A percentile compares a stretch with the other conserved stretches of the same genome.
phyloP scores from a whole-genome alignment of 2,113 vertebrate species.

The Oxygymnocypris stewartii region DNA sequence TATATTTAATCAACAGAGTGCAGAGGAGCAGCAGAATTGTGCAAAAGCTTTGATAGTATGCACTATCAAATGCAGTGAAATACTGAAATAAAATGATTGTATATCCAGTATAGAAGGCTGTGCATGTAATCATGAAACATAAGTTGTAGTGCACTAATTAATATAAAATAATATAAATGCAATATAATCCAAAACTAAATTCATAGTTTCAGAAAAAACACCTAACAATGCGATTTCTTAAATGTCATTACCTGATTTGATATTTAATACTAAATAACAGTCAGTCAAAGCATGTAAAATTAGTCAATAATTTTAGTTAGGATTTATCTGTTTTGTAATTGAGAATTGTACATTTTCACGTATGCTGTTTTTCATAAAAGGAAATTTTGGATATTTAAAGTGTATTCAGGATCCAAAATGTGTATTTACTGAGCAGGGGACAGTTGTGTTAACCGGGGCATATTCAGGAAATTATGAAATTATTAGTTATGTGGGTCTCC shows the following conservation, averaged over 20 bases:
- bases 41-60: not conserved
- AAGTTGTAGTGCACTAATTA: not conserved
- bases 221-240: not conserved
- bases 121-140: not conserved
- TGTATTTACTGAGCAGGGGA: not conserved
- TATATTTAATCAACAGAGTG: not conserved
- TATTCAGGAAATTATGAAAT: not conserved
- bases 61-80: not conserved
- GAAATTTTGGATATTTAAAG: not conserved
- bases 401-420: not conserved
- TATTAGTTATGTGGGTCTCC: not conserved
- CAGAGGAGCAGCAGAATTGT: not conserved
- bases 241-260: conserved; percentile 11
- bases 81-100: not conserved
- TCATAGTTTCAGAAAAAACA: not conserved
- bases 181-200: not conserved
- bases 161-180: not conserved
- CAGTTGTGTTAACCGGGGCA: not conserved
- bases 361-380: not conserved
- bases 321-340: not conserved
- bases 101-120: not conserved
- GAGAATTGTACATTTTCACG: not conserved
- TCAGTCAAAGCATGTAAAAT: conserved; percentile 9
- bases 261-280: not conserved
- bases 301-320: not conserved